Evolutionary conservation across 2,113 vertebrate species (phyloP).

Genomic region (Microtus oregoni): DNA sequence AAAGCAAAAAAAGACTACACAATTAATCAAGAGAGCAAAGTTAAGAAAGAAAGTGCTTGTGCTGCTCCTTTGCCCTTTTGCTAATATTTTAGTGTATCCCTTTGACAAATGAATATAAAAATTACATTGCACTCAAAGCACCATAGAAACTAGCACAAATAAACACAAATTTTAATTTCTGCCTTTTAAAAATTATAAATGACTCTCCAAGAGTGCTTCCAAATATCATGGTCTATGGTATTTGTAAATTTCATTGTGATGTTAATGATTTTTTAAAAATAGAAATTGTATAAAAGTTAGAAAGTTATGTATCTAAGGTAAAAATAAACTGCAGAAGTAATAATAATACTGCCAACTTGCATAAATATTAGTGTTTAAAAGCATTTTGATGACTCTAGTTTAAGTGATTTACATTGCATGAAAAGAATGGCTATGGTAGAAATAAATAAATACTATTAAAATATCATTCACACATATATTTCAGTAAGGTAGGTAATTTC

Average conservation of each 20-base stretch:
- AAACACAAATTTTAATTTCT: conserved; percentile 45
- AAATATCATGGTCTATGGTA: not conserved
- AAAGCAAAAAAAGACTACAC: conserved; percentile 34
- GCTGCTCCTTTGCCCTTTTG: not conserved
- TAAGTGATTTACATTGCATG: conserved; percentile 24
- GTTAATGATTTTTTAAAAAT: conserved; percentile 64
- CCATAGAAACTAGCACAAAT: conserved; percentile 54
- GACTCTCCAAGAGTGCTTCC: conserved; percentile 14
- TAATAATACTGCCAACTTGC: not conserved
- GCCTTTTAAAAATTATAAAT: conserved; percentile 65
- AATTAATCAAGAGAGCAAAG: conserved; percentile 64
- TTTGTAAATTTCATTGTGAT: conserved; percentile 53
- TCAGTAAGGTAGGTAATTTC: too few relatives aligned
- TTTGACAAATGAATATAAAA: conserved; percentile 66
- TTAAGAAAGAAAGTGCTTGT: conserved; percentile 7
- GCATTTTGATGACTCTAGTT: conserved; percentile 47
- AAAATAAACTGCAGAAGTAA: conserved; percentile 33
- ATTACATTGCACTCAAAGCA: conserved; percentile 13
- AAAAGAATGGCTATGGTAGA: conserved; percentile 39
- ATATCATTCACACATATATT: conserved; percentile 8
- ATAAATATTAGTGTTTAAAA: conserved; percentile 52
- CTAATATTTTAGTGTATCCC: not conserved
- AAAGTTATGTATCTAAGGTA: not conserved
- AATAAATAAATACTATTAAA: conserved; percentile 75
- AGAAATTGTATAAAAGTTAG: conserved; percentile 48